Evolutionary conservation across 92 coral and sea anemone species (phyloP).

Genomic region (Bergia puertoricense): DNA sequence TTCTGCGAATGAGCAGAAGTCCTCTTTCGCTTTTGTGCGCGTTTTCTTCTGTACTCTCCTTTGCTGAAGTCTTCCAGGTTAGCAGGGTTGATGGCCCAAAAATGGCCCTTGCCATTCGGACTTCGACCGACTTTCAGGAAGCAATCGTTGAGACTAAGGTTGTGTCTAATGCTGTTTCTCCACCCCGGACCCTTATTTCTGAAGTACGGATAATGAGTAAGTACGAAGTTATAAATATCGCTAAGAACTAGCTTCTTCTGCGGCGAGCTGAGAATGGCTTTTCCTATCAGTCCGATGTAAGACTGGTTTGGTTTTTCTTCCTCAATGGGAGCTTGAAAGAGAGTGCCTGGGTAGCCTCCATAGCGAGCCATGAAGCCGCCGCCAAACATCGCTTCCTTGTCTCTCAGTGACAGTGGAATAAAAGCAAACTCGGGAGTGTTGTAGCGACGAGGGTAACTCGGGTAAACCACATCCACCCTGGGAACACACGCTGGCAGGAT

Average conservation of each 20-base stretch:
- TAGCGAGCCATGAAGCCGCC: slow-evolving; percentile 1
- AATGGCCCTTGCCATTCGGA: slow-evolving; percentile 62
- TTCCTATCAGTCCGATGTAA: slow-evolving; percentile 61
- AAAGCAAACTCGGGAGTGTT: slow-evolving; percentile 31
- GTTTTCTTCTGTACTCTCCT: slow-evolving; percentile 55
- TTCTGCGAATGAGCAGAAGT: slow-evolving; percentile 32
- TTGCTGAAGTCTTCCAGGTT: slow-evolving; percentile 62
- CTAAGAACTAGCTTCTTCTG: slow-evolving; percentile 57
- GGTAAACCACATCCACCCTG: not conserved
- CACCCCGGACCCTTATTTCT: slow-evolving; percentile 68
- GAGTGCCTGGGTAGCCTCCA: slow-evolving; percentile 13
- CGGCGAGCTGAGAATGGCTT: slow-evolving; percentile 61
- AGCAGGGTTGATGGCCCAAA: slow-evolving; percentile 64
- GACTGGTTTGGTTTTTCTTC: slow-evolving; percentile 65
- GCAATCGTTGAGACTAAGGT: slow-evolving; percentile 58
- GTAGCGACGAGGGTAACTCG: slow-evolving; percentile 20
- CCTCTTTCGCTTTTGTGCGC: slow-evolving; percentile 51
- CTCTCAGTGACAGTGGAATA: slow-evolving; percentile 18
- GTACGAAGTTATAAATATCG: slow-evolving; percentile 63
- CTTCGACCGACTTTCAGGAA: slow-evolving; percentile 64
- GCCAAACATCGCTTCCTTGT: slow-evolving; percentile 7
- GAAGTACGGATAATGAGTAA: slow-evolving; percentile 58
- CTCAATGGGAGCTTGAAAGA: slow-evolving; percentile 26
- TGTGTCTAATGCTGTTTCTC: slow-evolving; percentile 63
- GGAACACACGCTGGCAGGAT: slow-evolving; percentile 22